phyloP scores from a whole-genome alignment of 1,140 invertebrate genomes.

The Sesamia nonagrioides region DNA sequence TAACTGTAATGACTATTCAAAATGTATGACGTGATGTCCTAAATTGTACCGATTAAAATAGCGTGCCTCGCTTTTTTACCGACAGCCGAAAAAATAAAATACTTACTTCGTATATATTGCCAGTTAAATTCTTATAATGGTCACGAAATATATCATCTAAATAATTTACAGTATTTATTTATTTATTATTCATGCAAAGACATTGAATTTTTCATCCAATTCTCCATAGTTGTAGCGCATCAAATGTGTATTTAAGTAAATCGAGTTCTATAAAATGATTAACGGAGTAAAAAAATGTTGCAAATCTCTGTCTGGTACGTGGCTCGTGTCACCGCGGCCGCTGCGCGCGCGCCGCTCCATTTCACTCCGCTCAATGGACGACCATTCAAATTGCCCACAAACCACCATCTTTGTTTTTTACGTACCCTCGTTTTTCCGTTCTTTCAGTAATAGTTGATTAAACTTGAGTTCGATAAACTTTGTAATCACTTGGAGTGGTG shows the following conservation, averaged over 20 bases:
- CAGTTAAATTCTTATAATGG: constrained; percentile 45
- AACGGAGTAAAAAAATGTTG: constrained; percentile 68
- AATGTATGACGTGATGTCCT: constrained; percentile 6
- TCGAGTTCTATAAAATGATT: constrained; percentile 45
- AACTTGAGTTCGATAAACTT: constrained; percentile 73
- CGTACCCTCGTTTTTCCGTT: constrained; percentile 65
- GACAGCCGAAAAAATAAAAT: background rate
- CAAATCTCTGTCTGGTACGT: constrained; percentile 59
- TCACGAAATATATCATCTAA: constrained; percentile 44
- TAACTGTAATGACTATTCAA: constrained; percentile 8
- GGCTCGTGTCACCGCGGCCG: constrained; percentile 75
- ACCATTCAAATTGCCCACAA: constrained; percentile 76
- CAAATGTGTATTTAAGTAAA: constrained; percentile 44
- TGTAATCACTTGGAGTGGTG: constrained; percentile 53
- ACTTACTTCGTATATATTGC: background rate
- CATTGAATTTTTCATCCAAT: constrained; percentile 41
- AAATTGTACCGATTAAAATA: constrained; percentile 7
- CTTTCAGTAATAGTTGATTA: constrained; percentile 67
- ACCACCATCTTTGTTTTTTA: constrained; percentile 75
- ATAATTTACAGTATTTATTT: constrained; percentile 34
- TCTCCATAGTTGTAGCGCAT: constrained; percentile 32
- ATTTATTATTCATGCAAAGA: constrained; percentile 34
- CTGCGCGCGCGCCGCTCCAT: constrained; percentile 71
- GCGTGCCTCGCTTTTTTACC: constrained; percentile 11
- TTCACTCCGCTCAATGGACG: constrained; percentile 75